Percentiles rank a stretch among this genome's conserved stretches.
Evolutionary conservation across 35 echinoderm and acorn worm genomes (phyloP).

Genomic region (Lytechinus variegatus): DNA sequence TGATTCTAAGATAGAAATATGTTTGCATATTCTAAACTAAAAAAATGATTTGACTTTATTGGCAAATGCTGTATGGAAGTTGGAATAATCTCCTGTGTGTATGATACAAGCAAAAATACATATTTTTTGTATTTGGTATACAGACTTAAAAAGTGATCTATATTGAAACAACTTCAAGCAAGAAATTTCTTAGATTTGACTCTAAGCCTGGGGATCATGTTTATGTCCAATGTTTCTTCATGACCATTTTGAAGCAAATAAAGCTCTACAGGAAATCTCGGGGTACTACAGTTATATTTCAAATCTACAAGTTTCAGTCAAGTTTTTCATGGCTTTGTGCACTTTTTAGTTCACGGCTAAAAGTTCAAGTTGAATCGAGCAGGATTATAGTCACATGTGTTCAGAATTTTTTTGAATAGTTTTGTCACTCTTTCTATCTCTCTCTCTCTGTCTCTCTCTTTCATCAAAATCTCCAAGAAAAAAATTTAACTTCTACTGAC

Average conservation of each 20-base stretch:
- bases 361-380: neutral
- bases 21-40: no score
- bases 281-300: neutral
- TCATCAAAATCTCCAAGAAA: neutral
- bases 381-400: neutral
- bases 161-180: neutral
- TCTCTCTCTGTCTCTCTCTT: neutral
- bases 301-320: neutral
- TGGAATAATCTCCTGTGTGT: no score
- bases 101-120: no score
- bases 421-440: neutral
- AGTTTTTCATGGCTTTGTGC: neutral
- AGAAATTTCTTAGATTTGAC: neutral
- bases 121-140: no score
- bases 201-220: neutral
- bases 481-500: neutral
- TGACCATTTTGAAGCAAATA: neutral
- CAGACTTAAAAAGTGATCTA: neutral
- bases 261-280: neutral
- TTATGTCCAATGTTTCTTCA: neutral
- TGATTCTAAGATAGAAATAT: no score
- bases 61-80: no score
- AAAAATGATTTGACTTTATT: no score
- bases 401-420: neutral
- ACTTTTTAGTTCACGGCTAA: neutral